Evolutionary conservation across 2,888 invertebrate species (phyloP), one percentile per base, ranked within the genome.

Genomic region (Ellobium chinense): DNA sequence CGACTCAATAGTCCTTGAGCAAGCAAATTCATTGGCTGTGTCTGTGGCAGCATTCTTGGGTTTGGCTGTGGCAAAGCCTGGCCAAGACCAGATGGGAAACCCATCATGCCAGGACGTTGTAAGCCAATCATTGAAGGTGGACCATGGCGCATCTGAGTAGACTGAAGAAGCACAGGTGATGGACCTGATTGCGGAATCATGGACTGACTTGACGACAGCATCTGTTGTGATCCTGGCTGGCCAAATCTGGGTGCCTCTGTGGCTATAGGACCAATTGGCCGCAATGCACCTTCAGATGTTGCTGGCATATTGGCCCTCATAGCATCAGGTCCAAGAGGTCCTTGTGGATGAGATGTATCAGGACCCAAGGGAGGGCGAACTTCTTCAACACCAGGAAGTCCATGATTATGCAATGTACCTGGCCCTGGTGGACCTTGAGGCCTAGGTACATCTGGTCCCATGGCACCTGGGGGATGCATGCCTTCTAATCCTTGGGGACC

Each of bases 1-100:
- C 79, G 79, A 36, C 36, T 79, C 18, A 79, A 46, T 5, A 79
- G 70, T 65, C 79, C 79, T 34, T 79, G 79, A 27, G 79, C 79
- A 18, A 79, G 21, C 56, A 79, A 24, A 62, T 72, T 79, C 1
- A 79, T 65, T 27, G 77, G 77, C n/a, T 27, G 79, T 62, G 66
- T 14, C 29, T 56, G 77, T 12, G 36, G 60, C n/a, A 77, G 14
- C 39, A 62, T 39, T 27, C 62, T 54, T 0, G 74, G 54, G 29
- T 74, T 74, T 7, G n/a, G n/a, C n/a, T 70, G 54, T 39, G 58
- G 80, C 60, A 78, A 66, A 24, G 37, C 66, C 37, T 65, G 76
- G 24, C 14, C n/a, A 0, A 76, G 18, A 24, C 66, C 66, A 12
- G 46, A 7, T n/a, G 56, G 2, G 58, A 76, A 62, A 3, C 78